These are phyloP conservation scores for Marisa cornuarietis DNA, from an alignment of 1,140 invertebrate species.

Conservation along the genomic window DNA sequence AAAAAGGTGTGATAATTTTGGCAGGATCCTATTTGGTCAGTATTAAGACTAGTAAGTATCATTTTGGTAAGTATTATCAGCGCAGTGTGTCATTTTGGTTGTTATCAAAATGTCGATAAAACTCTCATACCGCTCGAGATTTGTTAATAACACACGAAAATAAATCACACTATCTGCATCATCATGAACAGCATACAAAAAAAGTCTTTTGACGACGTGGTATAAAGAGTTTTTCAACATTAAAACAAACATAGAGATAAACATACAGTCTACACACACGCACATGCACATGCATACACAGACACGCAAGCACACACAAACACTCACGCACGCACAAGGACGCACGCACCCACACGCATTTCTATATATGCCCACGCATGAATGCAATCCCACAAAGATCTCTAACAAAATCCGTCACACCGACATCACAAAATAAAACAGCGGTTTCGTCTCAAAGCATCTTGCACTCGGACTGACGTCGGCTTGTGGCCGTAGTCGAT, in stretches of 20 bases:
- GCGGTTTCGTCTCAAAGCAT: constrained; percentile 59
- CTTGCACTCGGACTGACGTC: constrained; percentile 59
- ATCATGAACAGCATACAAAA: too few species aligned
- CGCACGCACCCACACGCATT: constrained; percentile 6
- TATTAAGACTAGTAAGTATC: too few species aligned
- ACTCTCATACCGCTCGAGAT: too few species aligned
- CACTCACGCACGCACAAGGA: background rate
- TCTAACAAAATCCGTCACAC: background rate
- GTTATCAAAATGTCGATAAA: too few species aligned
- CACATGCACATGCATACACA: background rate
- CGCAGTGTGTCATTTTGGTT: too few species aligned
- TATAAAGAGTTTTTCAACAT: too few species aligned
- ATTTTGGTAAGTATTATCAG: too few species aligned
- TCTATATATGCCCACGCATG: background rate
- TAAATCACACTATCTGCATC: too few species aligned
- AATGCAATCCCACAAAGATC: background rate
- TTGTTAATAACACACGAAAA: too few species aligned
- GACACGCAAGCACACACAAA: background rate
- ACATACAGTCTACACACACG: background rate
- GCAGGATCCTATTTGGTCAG: too few species aligned
- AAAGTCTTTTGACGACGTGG: too few species aligned
- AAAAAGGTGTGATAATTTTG: too few species aligned
- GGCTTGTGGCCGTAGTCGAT: constrained; percentile 64
- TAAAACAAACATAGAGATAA: background rate
- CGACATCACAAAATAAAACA: constrained; percentile 61